phyloP scores from a whole-genome alignment of 2,888 invertebrate genomes.

The Drosophila neonasuta region DNA sequence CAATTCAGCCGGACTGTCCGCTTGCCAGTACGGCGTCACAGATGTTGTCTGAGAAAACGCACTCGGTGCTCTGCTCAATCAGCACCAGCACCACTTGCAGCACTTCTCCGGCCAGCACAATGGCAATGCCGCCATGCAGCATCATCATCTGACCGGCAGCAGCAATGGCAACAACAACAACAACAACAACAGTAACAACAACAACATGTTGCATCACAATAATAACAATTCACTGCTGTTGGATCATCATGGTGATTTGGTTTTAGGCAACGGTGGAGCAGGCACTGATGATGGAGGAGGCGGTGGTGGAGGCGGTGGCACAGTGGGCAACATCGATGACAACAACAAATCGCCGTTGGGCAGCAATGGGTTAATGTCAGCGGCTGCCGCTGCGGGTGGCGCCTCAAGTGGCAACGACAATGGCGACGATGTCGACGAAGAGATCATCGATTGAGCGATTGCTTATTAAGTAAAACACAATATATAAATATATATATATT shows the following conservation, averaged over 20 bases:
- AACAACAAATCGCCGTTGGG: slow-evolving; percentile 71
- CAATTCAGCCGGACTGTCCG: slow-evolving; percentile 88
- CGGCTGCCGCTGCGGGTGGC: slow-evolving; percentile 57
- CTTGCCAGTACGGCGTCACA: slow-evolving; percentile 88
- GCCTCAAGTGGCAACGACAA: slow-evolving; percentile 71
- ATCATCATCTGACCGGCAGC: slow-evolving; percentile 47
- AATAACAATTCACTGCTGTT: slow-evolving; percentile 68
- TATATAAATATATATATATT: slow-evolving; percentile 29
- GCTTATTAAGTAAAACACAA: slow-evolving; percentile 32
- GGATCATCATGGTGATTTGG: slow-evolving; percentile 69
- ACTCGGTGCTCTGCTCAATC: slow-evolving; percentile 85
- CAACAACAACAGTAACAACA: slow-evolving; percentile 53
- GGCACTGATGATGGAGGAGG: slow-evolving; percentile 32
- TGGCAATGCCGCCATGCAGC: slow-evolving; percentile 61
- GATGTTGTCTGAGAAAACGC: slow-evolving; percentile 90
- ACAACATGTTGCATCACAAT: slow-evolving; percentile 65
- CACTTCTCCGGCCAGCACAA: slow-evolving; percentile 74
- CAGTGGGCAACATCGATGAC: slow-evolving; percentile 57
- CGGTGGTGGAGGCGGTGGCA: slow-evolving; percentile 31
- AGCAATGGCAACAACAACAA: slow-evolving; percentile 41
- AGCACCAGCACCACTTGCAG: slow-evolving; percentile 82
- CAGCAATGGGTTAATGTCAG: slow-evolving; percentile 59
- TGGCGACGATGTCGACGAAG: slow-evolving; percentile 80
- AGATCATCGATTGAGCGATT: slow-evolving; percentile 79
- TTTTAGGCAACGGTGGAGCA: slow-evolving; percentile 40